Percentiles rank a stretch among this genome's conserved stretches.
Evolutionary conservation across 2,797 vertebrate species (phyloP).

Genomic region (Anomalospiza imberbis): DNA sequence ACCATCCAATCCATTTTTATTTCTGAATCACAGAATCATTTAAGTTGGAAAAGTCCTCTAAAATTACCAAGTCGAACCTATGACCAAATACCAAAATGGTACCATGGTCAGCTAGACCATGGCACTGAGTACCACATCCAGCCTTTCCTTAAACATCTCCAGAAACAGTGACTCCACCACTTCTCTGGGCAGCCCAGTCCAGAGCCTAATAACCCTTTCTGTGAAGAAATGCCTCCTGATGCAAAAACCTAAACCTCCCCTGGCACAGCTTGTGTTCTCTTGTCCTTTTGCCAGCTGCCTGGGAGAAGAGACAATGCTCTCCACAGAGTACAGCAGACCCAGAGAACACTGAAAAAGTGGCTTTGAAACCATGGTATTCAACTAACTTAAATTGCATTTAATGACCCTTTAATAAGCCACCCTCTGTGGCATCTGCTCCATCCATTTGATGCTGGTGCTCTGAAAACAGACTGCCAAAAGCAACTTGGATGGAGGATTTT

Average conservation of each 20-base stretch:
- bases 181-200: not conserved
- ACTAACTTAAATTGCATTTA: not conserved
- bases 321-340: not conserved
- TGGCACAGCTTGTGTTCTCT: not conserved
- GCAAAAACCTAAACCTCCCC: not conserved
- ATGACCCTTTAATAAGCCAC: not conserved
- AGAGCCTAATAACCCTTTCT: not conserved
- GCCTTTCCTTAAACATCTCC: not conserved
- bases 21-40: not conserved
- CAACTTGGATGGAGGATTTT: not conserved
- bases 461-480: not conserved
- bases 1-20: not conserved
- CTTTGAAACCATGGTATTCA: not conserved
- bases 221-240: not conserved
- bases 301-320: not conserved
- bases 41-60: not conserved
- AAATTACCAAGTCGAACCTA: not conserved
- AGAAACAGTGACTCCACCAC: not conserved
- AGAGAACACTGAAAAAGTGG: not conserved
- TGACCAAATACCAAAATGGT: not conserved
- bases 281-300: not conserved
- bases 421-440: not conserved
- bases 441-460: not conserved
- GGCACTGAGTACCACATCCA: not conserved
- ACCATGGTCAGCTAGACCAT: not conserved